Evolutionary conservation across 2,113 vertebrate species (phyloP).

Genomic region (Aix galericulata): DNA sequence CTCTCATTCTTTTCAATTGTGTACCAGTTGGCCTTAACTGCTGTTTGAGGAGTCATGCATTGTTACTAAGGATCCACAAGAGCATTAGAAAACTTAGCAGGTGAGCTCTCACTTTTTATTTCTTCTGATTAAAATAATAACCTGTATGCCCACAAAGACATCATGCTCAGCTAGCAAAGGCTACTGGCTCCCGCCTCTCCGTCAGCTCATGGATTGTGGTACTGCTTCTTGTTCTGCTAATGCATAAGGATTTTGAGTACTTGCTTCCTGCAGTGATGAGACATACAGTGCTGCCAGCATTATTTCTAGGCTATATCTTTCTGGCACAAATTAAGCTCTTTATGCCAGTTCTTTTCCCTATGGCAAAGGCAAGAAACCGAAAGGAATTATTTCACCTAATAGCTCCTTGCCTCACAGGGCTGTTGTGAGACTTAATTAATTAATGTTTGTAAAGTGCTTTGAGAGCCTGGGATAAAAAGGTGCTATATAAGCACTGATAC

Average conservation of each 20-base stretch:
- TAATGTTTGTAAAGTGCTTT: conserved; percentile 66
- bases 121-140: conserved; percentile 32
- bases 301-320: conserved; percentile 37
- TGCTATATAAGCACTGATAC: conserved; percentile 38
- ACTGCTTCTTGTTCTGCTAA: conserved; percentile 6
- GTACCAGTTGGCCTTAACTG: conserved; percentile 27
- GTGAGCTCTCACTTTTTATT: conserved; percentile 40
- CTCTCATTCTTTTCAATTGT: conserved; percentile 39
- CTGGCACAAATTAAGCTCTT: conserved; percentile 52
- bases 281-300: conserved; percentile 9
- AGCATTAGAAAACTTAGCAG: conserved; percentile 32
- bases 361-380: conserved; percentile 55
- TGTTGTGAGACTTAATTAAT: conserved; percentile 72
- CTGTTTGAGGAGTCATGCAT: conserved; percentile 16
- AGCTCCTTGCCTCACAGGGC: conserved; percentile 54
- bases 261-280: conserved; percentile 56
- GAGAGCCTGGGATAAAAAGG: conserved; percentile 55
- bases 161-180: neutral
- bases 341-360: conserved; percentile 2
- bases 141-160: neutral
- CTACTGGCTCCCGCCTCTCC: neutral
- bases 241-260: neutral
- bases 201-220: neutral
- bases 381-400: conserved; percentile 71
- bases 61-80: conserved; percentile 21